Conservation (phyloP, 1,140 invertebrate species). For the Drosophila ercepeae region DNA sequence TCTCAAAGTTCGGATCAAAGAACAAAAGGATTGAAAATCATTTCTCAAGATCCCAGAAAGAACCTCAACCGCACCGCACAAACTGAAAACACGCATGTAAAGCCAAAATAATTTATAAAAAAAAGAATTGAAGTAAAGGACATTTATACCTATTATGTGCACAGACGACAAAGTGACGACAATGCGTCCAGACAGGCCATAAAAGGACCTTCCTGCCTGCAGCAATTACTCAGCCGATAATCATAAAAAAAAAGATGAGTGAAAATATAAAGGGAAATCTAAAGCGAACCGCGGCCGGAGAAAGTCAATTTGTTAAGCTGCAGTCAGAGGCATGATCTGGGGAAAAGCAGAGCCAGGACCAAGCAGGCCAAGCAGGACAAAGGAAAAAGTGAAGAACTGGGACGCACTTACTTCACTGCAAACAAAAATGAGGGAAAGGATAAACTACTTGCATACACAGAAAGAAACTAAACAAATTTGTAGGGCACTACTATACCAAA, state of each 20-base stretch:
- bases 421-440: background rate
- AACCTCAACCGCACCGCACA: background rate
- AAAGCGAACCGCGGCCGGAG: slow-evolving; percentile 72
- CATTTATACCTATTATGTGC: slow-evolving; percentile 68
- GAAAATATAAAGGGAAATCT: slow-evolving; percentile 43
- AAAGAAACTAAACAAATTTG: background rate
- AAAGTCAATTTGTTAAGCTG: slow-evolving; percentile 82
- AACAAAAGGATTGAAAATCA: slow-evolving; percentile 19
- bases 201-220: slow-evolving; percentile 55
- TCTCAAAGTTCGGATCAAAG: background rate
- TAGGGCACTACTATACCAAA: background rate
- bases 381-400: slow-evolving; percentile 58
- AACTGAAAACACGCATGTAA: background rate
- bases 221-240: slow-evolving; percentile 80
- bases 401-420: slow-evolving; percentile 47
- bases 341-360: slow-evolving; percentile 6
- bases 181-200: slow-evolving; percentile 67
- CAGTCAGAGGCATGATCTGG: slow-evolving; percentile 39
- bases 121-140: slow-evolving; percentile 18
- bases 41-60: too few species aligned
- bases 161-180: slow-evolving; percentile 73
- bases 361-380: slow-evolving; percentile 18
- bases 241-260: slow-evolving; percentile 65
- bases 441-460: slow-evolving; percentile 21
- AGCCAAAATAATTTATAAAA: slow-evolving; percentile 70